phyloP scores from a whole-genome alignment of 37 sponge, comb jelly and placozoan genomes.

The Agelas oroides region DNA sequence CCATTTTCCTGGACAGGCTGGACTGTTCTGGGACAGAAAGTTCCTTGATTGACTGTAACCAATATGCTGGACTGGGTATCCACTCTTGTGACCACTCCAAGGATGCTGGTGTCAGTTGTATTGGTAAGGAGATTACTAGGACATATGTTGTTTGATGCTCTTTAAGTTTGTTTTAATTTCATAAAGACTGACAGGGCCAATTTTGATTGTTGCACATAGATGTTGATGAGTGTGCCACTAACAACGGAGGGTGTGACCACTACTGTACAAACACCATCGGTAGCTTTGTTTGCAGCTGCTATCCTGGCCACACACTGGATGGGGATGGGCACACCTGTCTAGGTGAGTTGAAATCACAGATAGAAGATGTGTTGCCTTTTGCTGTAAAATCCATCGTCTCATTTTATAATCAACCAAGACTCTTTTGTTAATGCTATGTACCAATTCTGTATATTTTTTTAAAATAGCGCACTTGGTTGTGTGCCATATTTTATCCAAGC shows the following conservation, averaged over 20 bases:
- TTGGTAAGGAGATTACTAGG: not conserved
- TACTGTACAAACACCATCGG: constrained; percentile 21
- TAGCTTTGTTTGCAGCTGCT: constrained; percentile 4
- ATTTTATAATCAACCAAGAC: too few species aligned
- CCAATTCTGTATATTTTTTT: too few species aligned
- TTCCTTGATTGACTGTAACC: constrained; percentile 31
- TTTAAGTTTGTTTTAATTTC: too few species aligned
- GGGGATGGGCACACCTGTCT: constrained; percentile 4
- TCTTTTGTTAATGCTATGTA: too few species aligned
- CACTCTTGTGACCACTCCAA: constrained; percentile 4
- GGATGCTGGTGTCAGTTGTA: constrained; percentile 7
- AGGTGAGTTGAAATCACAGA: too few species aligned
- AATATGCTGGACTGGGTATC: not conserved
- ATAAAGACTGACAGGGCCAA: too few species aligned
- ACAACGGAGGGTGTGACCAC: constrained; percentile 20
- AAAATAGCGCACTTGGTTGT: too few species aligned
- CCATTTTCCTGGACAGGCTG: constrained; percentile 25
- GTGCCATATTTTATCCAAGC: too few species aligned
- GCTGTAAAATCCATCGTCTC: too few species aligned
- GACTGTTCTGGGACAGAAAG: constrained; percentile 20
- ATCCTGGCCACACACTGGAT: constrained; percentile 22
- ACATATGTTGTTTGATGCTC: not conserved
- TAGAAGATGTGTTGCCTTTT: too few species aligned
- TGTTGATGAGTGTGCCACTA: constrained; percentile 13
- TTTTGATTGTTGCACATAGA: not conserved